Conservation (phyloP, 2,888 invertebrate genomes). For the Cataglyphis albicans region DNA sequence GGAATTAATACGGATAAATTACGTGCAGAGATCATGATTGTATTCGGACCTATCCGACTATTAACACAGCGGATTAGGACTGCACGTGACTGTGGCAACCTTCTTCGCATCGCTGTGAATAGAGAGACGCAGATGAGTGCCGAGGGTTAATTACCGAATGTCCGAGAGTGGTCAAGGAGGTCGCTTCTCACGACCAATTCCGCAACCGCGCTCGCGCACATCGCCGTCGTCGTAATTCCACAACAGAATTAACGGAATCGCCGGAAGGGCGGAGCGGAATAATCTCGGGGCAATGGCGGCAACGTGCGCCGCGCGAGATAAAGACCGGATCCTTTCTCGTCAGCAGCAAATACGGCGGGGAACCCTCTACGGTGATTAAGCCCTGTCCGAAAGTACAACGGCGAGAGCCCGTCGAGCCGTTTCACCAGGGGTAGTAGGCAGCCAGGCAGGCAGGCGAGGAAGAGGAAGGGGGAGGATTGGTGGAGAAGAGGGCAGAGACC, state of each 20-base stretch:
- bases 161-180: slow-evolving; percentile 41
- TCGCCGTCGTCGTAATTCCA: slow-evolving; percentile 62
- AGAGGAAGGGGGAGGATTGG: slow-evolving; percentile 5
- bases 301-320: slow-evolving; percentile 72
- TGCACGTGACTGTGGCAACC: slow-evolving; percentile 26
- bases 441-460: slow-evolving; percentile 27
- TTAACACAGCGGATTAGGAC: slow-evolving; percentile 21
- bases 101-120: slow-evolving; percentile 28
- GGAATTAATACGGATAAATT: not conserved
- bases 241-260: slow-evolving; percentile 70
- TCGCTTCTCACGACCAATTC: slow-evolving; percentile 40
- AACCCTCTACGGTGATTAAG: slow-evolving; percentile 73
- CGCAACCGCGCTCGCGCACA: slow-evolving; percentile 50
- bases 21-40: slow-evolving; percentile 1
- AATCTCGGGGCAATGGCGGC: slow-evolving; percentile 71
- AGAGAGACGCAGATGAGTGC: slow-evolving; percentile 34
- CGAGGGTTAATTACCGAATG: slow-evolving; percentile 54
- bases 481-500: slow-evolving; percentile 56
- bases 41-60: slow-evolving; percentile 24
- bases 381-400: slow-evolving; percentile 74
- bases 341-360: slow-evolving; percentile 60
- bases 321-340: slow-evolving; percentile 73
- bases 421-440: slow-evolving; percentile 58
- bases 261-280: slow-evolving; percentile 67
- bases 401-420: slow-evolving; percentile 60